These are phyloP conservation scores for Volucella inflata DNA, from an alignment of 2,888 invertebrate genomes.

Conservation along the genomic window DNA sequence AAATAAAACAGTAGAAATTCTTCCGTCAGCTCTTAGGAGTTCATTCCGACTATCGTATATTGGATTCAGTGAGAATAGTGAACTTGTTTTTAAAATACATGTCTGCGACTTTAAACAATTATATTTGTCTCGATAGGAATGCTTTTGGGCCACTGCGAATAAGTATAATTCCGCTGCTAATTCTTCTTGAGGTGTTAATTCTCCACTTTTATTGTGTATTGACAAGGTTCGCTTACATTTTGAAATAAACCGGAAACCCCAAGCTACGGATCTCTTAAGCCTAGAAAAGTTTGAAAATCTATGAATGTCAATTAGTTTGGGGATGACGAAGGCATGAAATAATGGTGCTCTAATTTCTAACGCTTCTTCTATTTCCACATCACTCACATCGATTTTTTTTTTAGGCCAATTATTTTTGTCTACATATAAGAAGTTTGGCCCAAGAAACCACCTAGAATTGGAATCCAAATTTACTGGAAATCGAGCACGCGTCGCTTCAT, in stretches of 20 bases:
- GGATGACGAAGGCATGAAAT: not conserved
- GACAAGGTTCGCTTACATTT: not conserved
- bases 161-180: constrained; percentile 25
- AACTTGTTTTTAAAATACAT: constrained; percentile 11
- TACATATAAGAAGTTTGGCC: constrained; percentile 1
- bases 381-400: not conserved
- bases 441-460: not conserved
- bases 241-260: constrained; percentile 16
- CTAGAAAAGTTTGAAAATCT: constrained; percentile 21
- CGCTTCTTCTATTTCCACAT: not conserved
- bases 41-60: not conserved
- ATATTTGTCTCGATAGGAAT: too few relatives aligned
- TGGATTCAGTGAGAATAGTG: constrained; percentile 9
- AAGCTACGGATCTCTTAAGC: constrained; percentile 11
- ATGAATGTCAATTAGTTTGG: constrained; percentile 21
- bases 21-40: constrained; percentile 1
- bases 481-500: not conserved
- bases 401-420: not conserved
- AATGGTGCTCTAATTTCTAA: not conserved
- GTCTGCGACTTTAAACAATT: too few relatives aligned
- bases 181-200: constrained; percentile 34
- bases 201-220: not conserved
- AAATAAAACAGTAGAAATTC: not conserved
- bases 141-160: constrained; percentile 3
- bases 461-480: not conserved